These are phyloP conservation scores for Pterobdella sp. DNA, from an alignment of 2,888 invertebrate species.

Conservation along the genomic window DNA sequence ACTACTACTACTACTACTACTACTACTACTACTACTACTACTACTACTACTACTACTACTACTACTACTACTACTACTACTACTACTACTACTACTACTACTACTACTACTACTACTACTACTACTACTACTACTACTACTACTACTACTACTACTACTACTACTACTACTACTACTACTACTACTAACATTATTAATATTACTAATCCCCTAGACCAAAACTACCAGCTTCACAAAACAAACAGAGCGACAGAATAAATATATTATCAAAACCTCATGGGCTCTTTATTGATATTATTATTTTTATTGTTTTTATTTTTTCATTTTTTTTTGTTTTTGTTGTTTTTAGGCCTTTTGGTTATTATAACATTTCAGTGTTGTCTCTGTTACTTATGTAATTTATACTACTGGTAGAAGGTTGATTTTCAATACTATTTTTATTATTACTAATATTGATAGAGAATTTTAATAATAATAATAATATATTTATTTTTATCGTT, in stretches of 20 bases:
- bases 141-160: slow-evolving; percentile 2
- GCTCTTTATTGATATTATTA: background rate
- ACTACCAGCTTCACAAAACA: slow-evolving; percentile 10
- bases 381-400: no score
- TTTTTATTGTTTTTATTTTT: background rate
- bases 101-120: slow-evolving; percentile 15
- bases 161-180: background rate
- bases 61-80: slow-evolving; percentile 10
- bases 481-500: no score
- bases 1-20: slow-evolving; percentile 15
- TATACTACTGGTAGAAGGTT: no score
- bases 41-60: slow-evolving; percentile 15
- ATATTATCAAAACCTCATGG: no score
- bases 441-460: no score
- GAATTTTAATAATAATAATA: no score
- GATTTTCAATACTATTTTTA: no score
- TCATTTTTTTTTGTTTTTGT: background rate
- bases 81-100: slow-evolving; percentile 15
- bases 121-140: slow-evolving; percentile 15
- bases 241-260: no score
- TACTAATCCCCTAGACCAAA: background rate
- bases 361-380: background rate
- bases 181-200: slow-evolving; percentile 1
- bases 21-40: slow-evolving; percentile 12
- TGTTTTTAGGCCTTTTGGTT: background rate